These are phyloP conservation scores for Quadroppia sp. DNA, from an alignment of 2,888 invertebrate genomes.

Conservation along the genomic window DNA sequence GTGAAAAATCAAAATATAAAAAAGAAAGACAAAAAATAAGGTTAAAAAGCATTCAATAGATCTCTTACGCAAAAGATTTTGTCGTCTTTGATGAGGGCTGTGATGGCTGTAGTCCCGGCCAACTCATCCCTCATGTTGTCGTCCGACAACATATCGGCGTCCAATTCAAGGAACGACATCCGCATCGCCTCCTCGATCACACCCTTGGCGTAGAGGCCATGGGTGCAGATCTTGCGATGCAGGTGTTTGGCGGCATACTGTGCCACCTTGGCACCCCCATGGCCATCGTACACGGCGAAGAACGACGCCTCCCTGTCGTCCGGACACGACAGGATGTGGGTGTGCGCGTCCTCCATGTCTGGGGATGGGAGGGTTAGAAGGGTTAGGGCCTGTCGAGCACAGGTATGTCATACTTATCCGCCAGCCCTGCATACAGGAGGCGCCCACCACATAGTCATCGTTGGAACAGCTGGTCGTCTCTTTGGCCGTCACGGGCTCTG, in stretches of 20 bases:
- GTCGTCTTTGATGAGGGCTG: constrained; percentile 68
- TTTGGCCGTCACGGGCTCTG: constrained; percentile 82
- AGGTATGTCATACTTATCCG: constrained; percentile 66
- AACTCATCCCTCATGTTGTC: constrained; percentile 82
- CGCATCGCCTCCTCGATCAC: constrained; percentile 78
- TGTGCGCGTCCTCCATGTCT: constrained; percentile 97
- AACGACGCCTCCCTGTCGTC: constrained; percentile 89
- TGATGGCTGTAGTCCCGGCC: constrained; percentile 56
- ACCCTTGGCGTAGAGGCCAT: constrained; percentile 74
- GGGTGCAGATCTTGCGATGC: constrained; percentile 80
- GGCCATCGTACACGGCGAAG: constrained; percentile 96
- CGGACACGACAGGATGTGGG: constrained; percentile 83
- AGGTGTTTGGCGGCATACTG: constrained; percentile 92
- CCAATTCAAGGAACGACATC: constrained; percentile 84
- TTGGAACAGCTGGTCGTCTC: constrained; percentile 53
- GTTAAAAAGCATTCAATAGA: too few relatives aligned
- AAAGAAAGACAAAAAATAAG: too few relatives aligned
- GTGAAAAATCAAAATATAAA: too few relatives aligned
- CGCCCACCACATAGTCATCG: constrained; percentile 70
- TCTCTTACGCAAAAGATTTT: constrained; percentile 71
- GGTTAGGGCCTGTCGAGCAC: neutral
- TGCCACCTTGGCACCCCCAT: constrained; percentile 84
- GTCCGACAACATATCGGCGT: constrained; percentile 84
- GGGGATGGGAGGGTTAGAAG: neutral
- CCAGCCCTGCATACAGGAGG: constrained; percentile 99